Conservation (phyloP, 2,113 vertebrate genomes). For the Myrmecobius fasciatus region DNA sequence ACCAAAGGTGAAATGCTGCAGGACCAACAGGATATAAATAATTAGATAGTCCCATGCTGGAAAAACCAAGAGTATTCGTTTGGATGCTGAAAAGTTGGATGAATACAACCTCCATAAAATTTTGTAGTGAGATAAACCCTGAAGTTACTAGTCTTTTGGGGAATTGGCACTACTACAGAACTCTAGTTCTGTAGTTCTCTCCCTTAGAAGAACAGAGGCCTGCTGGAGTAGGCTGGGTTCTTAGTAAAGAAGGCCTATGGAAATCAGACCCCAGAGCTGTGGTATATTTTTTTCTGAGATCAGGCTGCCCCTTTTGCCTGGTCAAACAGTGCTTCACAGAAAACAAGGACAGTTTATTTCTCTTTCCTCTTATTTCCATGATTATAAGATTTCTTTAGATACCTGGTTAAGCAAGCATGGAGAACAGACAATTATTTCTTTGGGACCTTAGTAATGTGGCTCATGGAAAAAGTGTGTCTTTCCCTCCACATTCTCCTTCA, state of each 20-base stretch:
- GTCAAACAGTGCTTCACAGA: background rate
- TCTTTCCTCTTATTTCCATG: background rate
- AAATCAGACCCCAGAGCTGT: background rate
- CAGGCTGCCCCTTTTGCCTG: background rate
- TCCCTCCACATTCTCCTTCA: background rate
- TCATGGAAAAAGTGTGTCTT: background rate
- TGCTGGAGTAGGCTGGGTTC: background rate
- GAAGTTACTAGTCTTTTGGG: background rate
- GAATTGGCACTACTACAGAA: background rate
- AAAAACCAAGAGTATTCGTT: background rate
- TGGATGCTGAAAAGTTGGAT: background rate
- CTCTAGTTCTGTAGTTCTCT: background rate
- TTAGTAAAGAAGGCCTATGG: background rate
- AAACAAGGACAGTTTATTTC: background rate
- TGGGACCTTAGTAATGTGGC: background rate
- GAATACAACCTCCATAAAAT: background rate
- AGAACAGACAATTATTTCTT: background rate
- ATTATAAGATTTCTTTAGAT: background rate
- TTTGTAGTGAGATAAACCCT: background rate
- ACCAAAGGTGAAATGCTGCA: background rate
- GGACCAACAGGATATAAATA: background rate
- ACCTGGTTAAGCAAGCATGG: background rate
- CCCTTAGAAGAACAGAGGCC: background rate
- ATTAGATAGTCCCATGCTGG: background rate
- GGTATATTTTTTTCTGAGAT: background rate